Percentiles rank a stretch among this genome's conserved stretches.
Evolutionary conservation across 2,797 vertebrate genomes (phyloP).

Genomic region (Pipistrellus kuhlii): DNA sequence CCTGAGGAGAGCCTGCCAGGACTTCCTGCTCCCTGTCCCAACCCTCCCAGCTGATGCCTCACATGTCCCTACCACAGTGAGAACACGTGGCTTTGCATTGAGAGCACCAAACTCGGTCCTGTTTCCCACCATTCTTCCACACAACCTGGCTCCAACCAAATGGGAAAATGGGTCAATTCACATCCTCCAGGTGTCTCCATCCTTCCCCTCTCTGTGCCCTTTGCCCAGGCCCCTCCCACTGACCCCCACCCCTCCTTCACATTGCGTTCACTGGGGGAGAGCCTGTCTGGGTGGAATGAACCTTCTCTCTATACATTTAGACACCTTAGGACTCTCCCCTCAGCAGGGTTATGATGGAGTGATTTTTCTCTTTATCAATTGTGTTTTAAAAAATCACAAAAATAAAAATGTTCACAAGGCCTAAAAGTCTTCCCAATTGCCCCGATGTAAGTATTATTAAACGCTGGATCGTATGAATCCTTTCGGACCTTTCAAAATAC

Average conservation of each 20-base stretch:
- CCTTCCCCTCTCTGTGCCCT: neutral
- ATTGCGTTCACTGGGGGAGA: neutral
- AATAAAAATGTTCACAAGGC: constrained; percentile 34
- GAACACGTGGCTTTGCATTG: neutral
- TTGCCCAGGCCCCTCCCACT: neutral
- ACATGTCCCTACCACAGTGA: neutral
- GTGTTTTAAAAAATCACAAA: neutral
- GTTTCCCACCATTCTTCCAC: neutral
- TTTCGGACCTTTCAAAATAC: neutral
- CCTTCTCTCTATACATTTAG: neutral
- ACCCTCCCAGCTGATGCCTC: neutral
- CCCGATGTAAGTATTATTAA: neutral
- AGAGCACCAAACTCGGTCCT: neutral
- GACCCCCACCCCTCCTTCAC: neutral
- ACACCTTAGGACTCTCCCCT: neutral
- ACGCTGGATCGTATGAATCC: neutral
- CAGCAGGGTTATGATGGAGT: neutral
- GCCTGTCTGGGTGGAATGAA: neutral
- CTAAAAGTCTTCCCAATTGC: neutral
- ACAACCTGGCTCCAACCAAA: neutral
- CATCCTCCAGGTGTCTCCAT: neutral
- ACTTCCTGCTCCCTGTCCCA: neutral
- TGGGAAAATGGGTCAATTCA: neutral
- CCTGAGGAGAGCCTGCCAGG: neutral
- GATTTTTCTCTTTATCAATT: constrained; percentile 2